phyloP scores from a whole-genome alignment of 2,113 vertebrate genomes.

The Ctenodactylus gundi region DNA sequence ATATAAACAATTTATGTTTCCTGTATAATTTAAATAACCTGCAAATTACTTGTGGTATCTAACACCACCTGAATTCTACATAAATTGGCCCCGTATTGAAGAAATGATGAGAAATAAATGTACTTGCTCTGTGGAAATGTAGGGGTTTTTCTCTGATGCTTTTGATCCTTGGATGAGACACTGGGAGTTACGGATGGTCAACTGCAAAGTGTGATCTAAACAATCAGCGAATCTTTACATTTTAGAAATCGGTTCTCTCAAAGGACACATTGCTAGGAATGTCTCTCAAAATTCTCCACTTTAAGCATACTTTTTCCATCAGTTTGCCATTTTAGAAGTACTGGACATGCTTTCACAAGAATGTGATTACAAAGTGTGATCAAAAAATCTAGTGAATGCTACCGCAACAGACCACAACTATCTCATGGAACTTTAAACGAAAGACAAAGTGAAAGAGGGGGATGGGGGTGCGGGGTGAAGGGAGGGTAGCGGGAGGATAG shows the following conservation, averaged over 20 bases:
- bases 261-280: neutral
- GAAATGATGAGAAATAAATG: neutral
- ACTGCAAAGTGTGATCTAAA: neutral
- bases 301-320: neutral
- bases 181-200: too few species aligned
- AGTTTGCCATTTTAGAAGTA: neutral
- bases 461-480: too few species aligned
- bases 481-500: too few species aligned
- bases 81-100: neutral
- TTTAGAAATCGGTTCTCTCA: too few species aligned
- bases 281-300: neutral
- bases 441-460: too few species aligned
- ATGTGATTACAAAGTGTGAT: neutral
- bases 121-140: accelerated
- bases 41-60: neutral
- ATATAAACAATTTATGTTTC: neutral
- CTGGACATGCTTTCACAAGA: neutral
- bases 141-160: neutral
- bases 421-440: too few species aligned
- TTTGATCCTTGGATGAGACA: too few species aligned
- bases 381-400: neutral
- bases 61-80: neutral
- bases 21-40: neutral
- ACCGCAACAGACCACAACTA: too few species aligned
- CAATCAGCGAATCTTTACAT: neutral